These are phyloP conservation scores for Watsonalla cultraria DNA, from an alignment of 2,888 invertebrate species.

Conservation along the genomic window DNA sequence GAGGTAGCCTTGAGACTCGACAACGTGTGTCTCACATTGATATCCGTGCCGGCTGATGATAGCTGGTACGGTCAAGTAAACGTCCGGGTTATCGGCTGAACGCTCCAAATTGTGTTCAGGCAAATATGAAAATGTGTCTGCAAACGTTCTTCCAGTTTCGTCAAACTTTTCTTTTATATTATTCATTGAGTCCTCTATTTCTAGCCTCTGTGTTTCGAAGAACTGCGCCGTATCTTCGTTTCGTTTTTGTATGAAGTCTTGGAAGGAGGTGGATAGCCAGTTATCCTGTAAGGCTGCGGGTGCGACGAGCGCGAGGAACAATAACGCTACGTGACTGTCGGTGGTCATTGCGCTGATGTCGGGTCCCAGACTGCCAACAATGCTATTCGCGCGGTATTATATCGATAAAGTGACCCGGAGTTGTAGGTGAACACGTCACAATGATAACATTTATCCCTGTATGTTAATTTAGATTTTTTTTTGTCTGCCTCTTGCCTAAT, in stretches of 20 bases:
- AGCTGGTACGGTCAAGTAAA: conserved; percentile 52
- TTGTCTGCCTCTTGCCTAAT: background rate
- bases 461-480: background rate
- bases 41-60: conserved; percentile 79
- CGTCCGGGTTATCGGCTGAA: conserved; percentile 48
- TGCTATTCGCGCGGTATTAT: conserved; percentile 19
- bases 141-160: conserved; percentile 38
- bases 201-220: conserved; percentile 29
- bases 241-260: conserved; percentile 25
- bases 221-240: conserved; percentile 38
- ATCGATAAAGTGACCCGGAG: conserved; percentile 35
- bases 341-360: conserved; percentile 27
- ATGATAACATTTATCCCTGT: conserved; percentile 15
- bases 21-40: conserved; percentile 83
- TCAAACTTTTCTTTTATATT: conserved; percentile 39
- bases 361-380: conserved; percentile 23
- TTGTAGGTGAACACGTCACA: conserved; percentile 32
- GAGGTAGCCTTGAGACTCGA: conserved; percentile 90
- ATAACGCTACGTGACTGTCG: conserved; percentile 12
- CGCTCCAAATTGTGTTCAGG: conserved; percentile 33
- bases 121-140: conserved; percentile 42
- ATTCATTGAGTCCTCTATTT: conserved; percentile 18
- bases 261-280: conserved; percentile 23
- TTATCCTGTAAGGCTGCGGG: conserved; percentile 14
- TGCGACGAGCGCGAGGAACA: background rate